Evolutionary conservation across 2,797 vertebrate genomes (phyloP).

Genomic region (Platalea minor): DNA sequence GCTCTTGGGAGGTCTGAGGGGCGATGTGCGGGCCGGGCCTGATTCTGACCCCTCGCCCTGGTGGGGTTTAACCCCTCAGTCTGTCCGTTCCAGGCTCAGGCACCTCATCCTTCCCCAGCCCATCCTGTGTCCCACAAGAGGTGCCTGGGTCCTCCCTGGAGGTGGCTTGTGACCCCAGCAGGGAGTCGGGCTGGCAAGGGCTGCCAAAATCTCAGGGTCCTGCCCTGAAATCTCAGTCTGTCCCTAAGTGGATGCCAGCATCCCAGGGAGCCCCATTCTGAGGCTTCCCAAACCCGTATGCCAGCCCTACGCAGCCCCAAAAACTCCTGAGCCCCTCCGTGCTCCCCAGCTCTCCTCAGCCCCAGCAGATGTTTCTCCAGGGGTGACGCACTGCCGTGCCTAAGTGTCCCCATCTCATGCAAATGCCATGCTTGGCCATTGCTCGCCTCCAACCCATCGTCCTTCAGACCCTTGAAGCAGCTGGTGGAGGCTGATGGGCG

Average conservation of each 20-base stretch:
- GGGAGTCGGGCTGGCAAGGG: neutral
- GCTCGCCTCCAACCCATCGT: accelerated
- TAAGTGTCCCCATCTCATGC: accelerated
- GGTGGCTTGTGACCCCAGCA: neutral
- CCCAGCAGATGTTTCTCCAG: neutral
- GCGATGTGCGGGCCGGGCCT: neutral
- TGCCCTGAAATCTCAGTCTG: neutral
- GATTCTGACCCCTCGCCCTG: neutral
- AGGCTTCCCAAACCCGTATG: neutral
- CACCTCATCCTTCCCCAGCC: neutral
- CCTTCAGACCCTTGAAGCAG: neutral
- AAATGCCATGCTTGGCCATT: neutral
- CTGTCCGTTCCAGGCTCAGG: accelerated
- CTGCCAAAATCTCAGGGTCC: neutral
- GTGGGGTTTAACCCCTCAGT: neutral
- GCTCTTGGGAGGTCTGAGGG: neutral
- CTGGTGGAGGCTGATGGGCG: neutral
- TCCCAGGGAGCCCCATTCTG: neutral
- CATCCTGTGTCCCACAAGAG: neutral
- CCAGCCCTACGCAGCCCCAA: neutral
- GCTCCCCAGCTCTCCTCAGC: neutral
- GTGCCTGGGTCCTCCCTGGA: neutral
- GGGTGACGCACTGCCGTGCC: accelerated
- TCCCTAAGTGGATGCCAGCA: neutral
- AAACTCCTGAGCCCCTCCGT: neutral